Evolutionary conservation across 2,888 invertebrate genomes (phyloP), one percentile per base, ranked within the genome.

Genomic region (Heliconius sara): DNA sequence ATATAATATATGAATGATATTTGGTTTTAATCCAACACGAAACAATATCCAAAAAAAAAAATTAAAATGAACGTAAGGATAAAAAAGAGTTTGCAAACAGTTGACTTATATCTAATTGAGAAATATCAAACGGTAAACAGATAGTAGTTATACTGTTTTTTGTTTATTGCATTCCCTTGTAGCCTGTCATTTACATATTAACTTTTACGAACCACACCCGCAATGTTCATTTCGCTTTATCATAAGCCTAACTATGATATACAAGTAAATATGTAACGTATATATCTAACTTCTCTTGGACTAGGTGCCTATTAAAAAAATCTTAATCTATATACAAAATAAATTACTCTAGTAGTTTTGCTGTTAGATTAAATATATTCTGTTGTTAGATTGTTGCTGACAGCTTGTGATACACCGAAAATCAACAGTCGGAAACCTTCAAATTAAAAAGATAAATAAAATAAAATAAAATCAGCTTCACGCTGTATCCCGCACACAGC

Each of bases 141-240:
- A 63, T 12, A 65, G 3, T 25, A 25, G 22, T 5, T 6, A 25
- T 65, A 65, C 13, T 5, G 0, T 68, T 68, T 68, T 68, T 73
- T 9, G 34, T 39, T 65, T 65, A 74, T 75, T 65, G 12, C 43
- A 63, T 19, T 65, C 43, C 43, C 65, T 43, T 65, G 43, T 65
- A 22, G 25, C 19, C 43, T 75, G 65, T 43, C 65, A 60, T n/a
- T 72, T 57, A 75, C 65, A 39, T 74, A 43, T 34, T 25, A 43
- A 34, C 22, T 34, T 57, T 57, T 63, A 60, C 39, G 39, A 60
- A 34, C 43, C 74, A 27, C 65, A 65, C 74, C 74, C 43, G 10
- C 25, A 39, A 10, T 75, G 43, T 43, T 65, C 12, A 43, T 65
- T 65, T 0, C 27, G 43, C 63, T 39, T 74, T 30, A 22, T 73